These are phyloP conservation scores for Cercocebus atys DNA, from an alignment of 2,113 vertebrate species.

Conservation along the genomic window DNA sequence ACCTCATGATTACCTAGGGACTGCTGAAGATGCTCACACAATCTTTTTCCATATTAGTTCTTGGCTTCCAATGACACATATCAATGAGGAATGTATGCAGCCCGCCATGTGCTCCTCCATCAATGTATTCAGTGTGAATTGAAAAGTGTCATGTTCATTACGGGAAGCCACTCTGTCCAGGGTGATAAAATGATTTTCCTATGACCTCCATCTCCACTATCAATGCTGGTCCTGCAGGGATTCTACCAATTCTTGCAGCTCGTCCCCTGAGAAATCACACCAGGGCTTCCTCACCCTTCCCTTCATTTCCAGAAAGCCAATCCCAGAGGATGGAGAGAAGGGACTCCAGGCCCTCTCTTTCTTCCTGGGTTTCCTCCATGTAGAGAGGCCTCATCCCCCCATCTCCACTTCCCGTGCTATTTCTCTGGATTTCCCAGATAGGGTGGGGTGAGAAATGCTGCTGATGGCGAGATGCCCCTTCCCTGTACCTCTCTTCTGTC, in stretches of 20 bases:
- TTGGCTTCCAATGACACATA: accelerated
- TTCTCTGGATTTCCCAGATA: background rate
- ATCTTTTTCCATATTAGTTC: accelerated
- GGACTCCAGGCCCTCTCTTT: background rate
- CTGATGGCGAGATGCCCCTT: accelerated
- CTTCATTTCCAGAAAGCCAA: background rate
- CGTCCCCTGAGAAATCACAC: background rate
- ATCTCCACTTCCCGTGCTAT: background rate
- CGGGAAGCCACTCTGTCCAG: accelerated
- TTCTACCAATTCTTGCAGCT: accelerated
- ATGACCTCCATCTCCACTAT: background rate
- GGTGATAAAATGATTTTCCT: accelerated
- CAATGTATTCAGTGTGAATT: background rate
- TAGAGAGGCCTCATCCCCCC: accelerated
- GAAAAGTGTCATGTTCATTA: background rate
- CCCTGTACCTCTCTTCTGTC: accelerated
- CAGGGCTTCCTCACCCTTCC: background rate
- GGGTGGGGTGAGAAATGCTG: accelerated
- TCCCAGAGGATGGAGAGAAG: background rate
- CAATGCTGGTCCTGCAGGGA: background rate
- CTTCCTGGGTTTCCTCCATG: background rate
- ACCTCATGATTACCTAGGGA: accelerated
- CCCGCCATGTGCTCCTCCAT: background rate
- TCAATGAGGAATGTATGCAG: background rate
- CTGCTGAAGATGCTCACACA: accelerated